These are phyloP conservation scores for Meles meles DNA, from an alignment of 2,113 vertebrate species.

Conservation along the genomic window DNA sequence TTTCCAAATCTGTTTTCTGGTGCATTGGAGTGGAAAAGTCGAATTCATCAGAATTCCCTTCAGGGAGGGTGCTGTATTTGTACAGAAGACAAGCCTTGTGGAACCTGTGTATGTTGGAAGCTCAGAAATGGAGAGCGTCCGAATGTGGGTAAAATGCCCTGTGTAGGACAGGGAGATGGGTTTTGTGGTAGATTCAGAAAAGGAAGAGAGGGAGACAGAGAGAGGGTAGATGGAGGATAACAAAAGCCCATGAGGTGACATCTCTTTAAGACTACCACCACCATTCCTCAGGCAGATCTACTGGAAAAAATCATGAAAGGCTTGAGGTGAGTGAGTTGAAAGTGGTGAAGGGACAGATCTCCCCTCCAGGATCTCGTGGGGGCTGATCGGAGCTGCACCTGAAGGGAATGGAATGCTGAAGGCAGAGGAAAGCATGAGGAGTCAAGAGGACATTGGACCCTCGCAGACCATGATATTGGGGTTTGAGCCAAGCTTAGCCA, in stretches of 20 bases:
- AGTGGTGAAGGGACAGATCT: not conserved
- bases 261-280: not conserved
- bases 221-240: not conserved
- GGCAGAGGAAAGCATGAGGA: not conserved
- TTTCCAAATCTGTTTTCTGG: conserved; percentile 28
- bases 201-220: not conserved
- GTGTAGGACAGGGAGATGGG: not conserved
- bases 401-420: not conserved
- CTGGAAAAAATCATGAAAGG: not conserved
- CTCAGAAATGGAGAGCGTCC: not conserved
- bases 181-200: not conserved
- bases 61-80: not conserved
- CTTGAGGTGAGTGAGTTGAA: not conserved
- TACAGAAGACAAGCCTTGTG: not conserved
- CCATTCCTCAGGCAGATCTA: not conserved
- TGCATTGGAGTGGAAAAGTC: not conserved
- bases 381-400: not conserved
- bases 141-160: not conserved
- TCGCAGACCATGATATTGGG: not conserved
- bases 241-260: no score
- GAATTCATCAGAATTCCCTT: not conserved
- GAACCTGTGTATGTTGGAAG: not conserved
- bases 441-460: not conserved
- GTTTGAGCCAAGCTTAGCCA: not conserved
- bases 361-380: not conserved